phyloP scores from a whole-genome alignment of 2,797 vertebrate species.

The Phataginus tetradactyla region DNA sequence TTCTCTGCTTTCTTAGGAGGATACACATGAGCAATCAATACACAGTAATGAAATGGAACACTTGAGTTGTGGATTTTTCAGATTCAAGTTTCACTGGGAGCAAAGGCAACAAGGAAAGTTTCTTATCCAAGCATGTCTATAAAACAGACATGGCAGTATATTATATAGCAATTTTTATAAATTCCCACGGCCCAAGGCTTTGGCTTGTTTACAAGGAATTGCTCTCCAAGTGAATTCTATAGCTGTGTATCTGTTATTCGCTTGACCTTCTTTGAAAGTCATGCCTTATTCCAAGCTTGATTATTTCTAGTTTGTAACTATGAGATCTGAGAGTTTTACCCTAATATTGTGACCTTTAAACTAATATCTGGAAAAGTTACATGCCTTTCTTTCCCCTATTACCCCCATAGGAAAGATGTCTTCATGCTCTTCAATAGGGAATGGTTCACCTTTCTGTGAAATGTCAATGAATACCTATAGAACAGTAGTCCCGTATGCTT shows the following conservation, averaged over 20 bases:
- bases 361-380: not conserved
- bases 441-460: constrained; percentile 42
- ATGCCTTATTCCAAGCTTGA: constrained; percentile 14
- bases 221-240: constrained; percentile 52
- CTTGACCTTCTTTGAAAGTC: not conserved
- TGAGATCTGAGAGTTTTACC: constrained; percentile 18
- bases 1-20: constrained; percentile 45
- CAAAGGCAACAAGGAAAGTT: constrained; percentile 64
- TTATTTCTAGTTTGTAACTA: constrained; percentile 30
- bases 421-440: not conserved
- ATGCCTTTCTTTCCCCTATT: not conserved
- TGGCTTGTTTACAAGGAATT: constrained; percentile 25
- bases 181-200: constrained; percentile 70
- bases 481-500: not conserved
- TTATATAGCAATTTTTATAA: constrained; percentile 71
- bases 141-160: constrained; percentile 69
- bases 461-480: constrained; percentile 22
- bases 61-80: constrained; percentile 58
- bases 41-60: constrained; percentile 64
- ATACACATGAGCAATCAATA: constrained; percentile 6
- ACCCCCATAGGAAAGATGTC: not conserved
- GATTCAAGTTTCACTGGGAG: constrained; percentile 72
- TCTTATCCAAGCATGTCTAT: constrained; percentile 64
- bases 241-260: not conserved
- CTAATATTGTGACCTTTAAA: not conserved